Evolutionary conservation across 2,113 vertebrate species (phyloP).

Genomic region (Oreochromis aureus): DNA sequence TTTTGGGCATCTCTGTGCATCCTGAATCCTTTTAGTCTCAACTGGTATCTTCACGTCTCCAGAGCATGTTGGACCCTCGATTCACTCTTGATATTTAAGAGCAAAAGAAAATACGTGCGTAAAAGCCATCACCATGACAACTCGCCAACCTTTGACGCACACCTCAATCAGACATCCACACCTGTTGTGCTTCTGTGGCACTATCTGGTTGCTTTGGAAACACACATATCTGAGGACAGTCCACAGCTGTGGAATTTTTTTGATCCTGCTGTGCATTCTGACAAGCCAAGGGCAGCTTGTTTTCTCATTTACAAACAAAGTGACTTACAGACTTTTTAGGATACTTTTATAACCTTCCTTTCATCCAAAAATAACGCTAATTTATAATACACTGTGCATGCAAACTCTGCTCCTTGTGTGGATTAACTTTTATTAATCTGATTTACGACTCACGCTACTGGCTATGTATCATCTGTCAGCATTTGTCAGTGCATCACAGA

Average conservation of each 20-base stretch:
- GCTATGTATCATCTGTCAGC: background rate
- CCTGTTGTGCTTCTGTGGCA: constrained; percentile 53
- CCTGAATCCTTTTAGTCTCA: background rate
- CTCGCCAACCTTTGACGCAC: constrained; percentile 48
- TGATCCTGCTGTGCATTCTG: constrained; percentile 43
- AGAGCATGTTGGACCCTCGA: constrained; percentile 9
- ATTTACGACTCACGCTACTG: background rate
- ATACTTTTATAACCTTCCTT: background rate
- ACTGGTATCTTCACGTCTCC: background rate
- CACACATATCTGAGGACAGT: constrained; percentile 33
- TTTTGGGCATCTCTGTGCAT: background rate
- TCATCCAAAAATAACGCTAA: background rate
- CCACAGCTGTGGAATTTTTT: constrained; percentile 45
- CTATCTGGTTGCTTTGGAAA: constrained; percentile 46
- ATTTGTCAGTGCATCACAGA: background rate
- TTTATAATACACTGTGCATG: background rate
- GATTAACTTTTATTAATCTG: background rate
- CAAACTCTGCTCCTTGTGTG: background rate
- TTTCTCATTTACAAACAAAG: background rate
- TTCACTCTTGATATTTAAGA: constrained; percentile 6
- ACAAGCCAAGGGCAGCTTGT: constrained; percentile 36
- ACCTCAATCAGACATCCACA: constrained; percentile 19
- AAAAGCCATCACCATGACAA: constrained; percentile 52
- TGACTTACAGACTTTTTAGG: background rate
- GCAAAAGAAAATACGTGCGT: constrained; percentile 50